These are phyloP conservation scores for Pyrgus malvae DNA, from an alignment of 2,888 invertebrate species.

Conservation along the genomic window DNA sequence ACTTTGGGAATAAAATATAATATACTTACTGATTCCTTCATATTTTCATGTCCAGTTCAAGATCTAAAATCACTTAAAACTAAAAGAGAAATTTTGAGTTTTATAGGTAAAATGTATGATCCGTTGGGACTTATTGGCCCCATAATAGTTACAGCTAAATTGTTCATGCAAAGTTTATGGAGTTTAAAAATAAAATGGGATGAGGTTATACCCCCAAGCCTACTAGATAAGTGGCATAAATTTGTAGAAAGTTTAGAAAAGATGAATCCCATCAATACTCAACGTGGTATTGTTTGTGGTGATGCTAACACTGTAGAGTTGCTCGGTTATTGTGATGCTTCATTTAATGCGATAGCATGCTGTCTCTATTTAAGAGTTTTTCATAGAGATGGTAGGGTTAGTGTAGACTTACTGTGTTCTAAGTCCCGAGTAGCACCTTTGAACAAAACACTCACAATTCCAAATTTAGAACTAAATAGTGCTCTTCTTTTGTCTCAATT, in stretches of 20 bases:
- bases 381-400: conserved; percentile 8
- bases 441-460: conserved; percentile 25
- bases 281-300: too few species aligned
- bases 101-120: conserved; percentile 33
- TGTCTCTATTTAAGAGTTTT: conserved; percentile 31
- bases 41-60: too few species aligned
- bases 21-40: too few species aligned
- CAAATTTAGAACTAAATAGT: not conserved
- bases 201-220: conserved; percentile 11
- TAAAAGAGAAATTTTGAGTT: conserved; percentile 32
- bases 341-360: conserved; percentile 25
- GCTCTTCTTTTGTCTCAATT: not conserved
- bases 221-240: too few species aligned
- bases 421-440: conserved; percentile 29
- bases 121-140: conserved; percentile 34
- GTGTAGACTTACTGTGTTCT: conserved; percentile 23
- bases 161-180: conserved; percentile 31
- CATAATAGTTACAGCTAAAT: too few species aligned
- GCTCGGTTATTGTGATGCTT: conserved; percentile 30
- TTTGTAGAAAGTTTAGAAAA: too few species aligned
- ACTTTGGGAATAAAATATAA: too few species aligned
- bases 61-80: too few species aligned
- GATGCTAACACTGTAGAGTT: too few species aligned
- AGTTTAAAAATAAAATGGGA: conserved; percentile 26
- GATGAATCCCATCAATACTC: too few species aligned